Evolutionary conservation across 2,797 vertebrate species (phyloP).

Genomic region (Chiloscyllium punctatum): DNA sequence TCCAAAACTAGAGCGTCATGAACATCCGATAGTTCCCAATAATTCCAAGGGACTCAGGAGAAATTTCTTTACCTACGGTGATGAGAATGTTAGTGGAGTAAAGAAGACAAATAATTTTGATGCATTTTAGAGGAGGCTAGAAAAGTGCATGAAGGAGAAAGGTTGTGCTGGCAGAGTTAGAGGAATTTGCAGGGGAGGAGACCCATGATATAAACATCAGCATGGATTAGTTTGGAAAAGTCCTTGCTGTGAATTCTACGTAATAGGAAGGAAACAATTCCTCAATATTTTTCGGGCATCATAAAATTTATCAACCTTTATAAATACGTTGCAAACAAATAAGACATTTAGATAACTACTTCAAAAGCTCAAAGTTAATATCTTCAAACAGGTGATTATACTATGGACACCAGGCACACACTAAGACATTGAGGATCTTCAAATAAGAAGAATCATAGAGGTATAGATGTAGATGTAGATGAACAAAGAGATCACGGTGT

Average conservation of each 20-base stretch:
- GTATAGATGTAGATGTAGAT: no score
- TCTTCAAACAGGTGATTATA: not conserved
- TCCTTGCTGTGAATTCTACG: not conserved
- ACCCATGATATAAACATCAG: not conserved
- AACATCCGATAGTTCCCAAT: not conserved
- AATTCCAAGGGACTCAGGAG: not conserved
- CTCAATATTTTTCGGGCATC: not conserved
- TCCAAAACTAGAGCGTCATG: not conserved
- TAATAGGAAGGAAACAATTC: not conserved
- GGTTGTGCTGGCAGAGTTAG: not conserved
- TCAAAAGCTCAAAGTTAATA: not conserved
- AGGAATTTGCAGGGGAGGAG: not conserved
- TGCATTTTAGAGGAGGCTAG: not conserved
- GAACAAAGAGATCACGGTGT: no score
- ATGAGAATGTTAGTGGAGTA: not conserved
- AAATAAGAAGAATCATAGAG: not conserved
- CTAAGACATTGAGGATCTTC: not conserved
- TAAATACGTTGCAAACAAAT: not conserved
- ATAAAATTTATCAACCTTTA: not conserved
- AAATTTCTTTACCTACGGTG: not conserved
- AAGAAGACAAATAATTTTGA: not conserved
- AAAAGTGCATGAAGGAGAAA: not conserved
- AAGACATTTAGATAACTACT: not conserved
- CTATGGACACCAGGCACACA: not conserved
- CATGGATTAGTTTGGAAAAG: not conserved